These are phyloP conservation scores for Tupaia chinensis DNA, from an alignment of 2,113 vertebrate genomes.

Conservation along the genomic window DNA sequence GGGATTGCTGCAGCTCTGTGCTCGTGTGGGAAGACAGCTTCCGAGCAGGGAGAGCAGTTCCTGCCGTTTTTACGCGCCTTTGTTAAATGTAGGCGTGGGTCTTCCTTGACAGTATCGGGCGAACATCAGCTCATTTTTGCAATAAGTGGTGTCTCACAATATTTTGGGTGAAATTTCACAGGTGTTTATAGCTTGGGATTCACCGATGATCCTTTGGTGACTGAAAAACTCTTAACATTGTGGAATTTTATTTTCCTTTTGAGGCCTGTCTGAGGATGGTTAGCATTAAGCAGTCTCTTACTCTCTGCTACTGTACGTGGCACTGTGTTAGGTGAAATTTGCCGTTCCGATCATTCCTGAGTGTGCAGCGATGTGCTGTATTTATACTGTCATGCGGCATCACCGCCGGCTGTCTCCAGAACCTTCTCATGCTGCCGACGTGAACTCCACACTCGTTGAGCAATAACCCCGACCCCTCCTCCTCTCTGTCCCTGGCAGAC, in stretches of 20 bases:
- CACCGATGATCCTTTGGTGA: conserved; percentile 26
- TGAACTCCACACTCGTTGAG: background rate
- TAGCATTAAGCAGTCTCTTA: background rate
- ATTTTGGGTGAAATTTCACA: conserved; percentile 39
- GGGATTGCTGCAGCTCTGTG: conserved; percentile 57
- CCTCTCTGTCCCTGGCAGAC: background rate
- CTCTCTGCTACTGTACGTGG: background rate
- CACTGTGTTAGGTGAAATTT: background rate
- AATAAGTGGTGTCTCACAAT: conserved; percentile 37
- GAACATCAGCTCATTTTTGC: conserved; percentile 54
- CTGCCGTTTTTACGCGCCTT: conserved; percentile 58
- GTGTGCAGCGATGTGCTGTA: background rate
- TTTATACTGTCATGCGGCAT: background rate
- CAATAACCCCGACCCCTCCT: background rate
- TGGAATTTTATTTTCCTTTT: conserved; percentile 44
- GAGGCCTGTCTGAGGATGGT: background rate
- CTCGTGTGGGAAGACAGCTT: conserved; percentile 67
- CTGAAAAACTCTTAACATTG: background rate
- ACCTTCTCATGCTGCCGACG: background rate
- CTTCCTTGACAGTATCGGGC: conserved; percentile 52
- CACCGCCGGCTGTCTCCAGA: background rate
- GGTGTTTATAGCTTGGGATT: conserved; percentile 23
- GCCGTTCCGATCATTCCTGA: background rate
- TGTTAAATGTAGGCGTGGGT: conserved; percentile 55
- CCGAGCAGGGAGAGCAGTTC: conserved; percentile 18